Evolutionary conservation across 2,888 invertebrate species (phyloP), one percentile per base, ranked within the genome.

Genomic region (Thecocarcelia acutangulata): DNA sequence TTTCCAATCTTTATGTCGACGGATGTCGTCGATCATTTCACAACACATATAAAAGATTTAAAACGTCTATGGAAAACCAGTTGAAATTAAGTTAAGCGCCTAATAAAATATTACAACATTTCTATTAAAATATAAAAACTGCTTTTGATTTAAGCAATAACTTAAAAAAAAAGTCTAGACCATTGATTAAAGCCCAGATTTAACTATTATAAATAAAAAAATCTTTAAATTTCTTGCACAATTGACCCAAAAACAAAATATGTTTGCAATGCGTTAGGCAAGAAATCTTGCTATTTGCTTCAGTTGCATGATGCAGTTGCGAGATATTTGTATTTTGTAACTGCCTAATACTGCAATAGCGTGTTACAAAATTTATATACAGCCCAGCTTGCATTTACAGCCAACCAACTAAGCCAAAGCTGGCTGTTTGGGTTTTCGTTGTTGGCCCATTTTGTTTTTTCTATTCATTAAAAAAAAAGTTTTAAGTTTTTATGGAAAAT

Each of bases 371-470:
- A 58, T 33, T 1, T n/a, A 46, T 13, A 9, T 8, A 33, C 33
- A 58, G 50, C 58, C 48, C 48, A 40, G 48, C 24, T 66, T 50
- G 15, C 42, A 42, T 73, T 56, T 64, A 24, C 56, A 48, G 24
- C 24, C 33, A 48, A 40, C 24, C 33, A 44, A 21, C 19, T 15
- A 33, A 52, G 42, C 52, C 37, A 59, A 54, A 6, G 19, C 19
- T 17, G 8, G n/a, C 19, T 37, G 15, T 46, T 19, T 21, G 52
- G 3, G 15, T 74, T 59, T 40, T 15, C 19, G 28, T 56, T 40
- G 52, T 44, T 75, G 75, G 44, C 68, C 75, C 75, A 75, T 52
- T 75, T 75, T 59, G 28, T 15, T 56, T 74, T 28, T 28, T 3
- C 21, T 44, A 42, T 40, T 0, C 42, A 3, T 40, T 9, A 33